Evolutionary conservation across 53 echinoderm and acorn worm genomes (phyloP).

Genomic region (Glandiceps talaboti): DNA sequence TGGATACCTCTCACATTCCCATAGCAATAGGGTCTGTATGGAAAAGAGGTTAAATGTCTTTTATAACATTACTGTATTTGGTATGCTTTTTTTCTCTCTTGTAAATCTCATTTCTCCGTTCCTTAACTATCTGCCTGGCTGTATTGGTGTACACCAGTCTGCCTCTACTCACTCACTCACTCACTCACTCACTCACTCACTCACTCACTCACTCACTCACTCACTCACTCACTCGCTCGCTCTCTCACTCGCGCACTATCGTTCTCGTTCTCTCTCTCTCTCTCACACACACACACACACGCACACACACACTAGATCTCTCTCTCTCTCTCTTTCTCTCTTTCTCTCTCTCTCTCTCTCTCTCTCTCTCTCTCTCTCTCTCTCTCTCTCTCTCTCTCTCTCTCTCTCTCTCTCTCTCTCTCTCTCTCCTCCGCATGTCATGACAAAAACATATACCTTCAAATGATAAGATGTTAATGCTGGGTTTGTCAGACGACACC

Average conservation of each 20-base stretch:
- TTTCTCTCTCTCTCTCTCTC: not conserved
- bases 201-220: too few species aligned
- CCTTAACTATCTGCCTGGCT: too few species aligned
- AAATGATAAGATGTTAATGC: not conserved
- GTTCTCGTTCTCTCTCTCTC: constrained; percentile 5
- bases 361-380: not conserved
- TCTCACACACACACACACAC: constrained; percentile 28
- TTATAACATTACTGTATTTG: too few species aligned
- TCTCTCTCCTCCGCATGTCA: not conserved
- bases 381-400: constrained; percentile 2
- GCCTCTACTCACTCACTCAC: too few species aligned
- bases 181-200: too few species aligned
- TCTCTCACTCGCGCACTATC: not conserved
- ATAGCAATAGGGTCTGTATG: not conserved
- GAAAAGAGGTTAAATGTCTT: too few species aligned
- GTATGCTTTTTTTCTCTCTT: too few species aligned
- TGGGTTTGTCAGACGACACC: not conserved
- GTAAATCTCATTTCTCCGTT: too few species aligned
- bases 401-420: constrained; percentile 21
- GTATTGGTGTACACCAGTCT: too few species aligned
- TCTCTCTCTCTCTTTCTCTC: constrained; percentile 20
- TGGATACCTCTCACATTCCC: not conserved
- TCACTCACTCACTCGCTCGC: not conserved
- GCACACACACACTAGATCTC: constrained; percentile 26
- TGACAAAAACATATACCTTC: not conserved